Percentiles rank a stretch among this genome's conserved stretches.
Conservation (phyloP, 2,888 invertebrate species). For the Tipula vernalis region DNA sequence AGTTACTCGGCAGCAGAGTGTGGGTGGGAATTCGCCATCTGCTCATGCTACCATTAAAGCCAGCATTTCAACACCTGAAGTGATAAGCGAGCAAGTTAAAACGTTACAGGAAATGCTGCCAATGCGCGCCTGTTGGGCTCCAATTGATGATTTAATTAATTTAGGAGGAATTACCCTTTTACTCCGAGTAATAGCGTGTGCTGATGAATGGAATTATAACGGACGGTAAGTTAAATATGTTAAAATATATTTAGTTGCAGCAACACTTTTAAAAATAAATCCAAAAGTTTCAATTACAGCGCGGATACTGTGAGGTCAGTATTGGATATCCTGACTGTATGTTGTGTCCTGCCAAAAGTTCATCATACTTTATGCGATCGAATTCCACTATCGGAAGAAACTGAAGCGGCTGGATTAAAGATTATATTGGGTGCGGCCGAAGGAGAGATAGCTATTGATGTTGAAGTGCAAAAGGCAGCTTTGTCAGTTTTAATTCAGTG, state of each 20-base stretch:
- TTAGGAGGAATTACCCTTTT: constrained; percentile 73
- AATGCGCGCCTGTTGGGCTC: constrained; percentile 69
- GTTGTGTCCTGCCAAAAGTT: constrained; percentile 76
- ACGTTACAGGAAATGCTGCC: constrained; percentile 63
- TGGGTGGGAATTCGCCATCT: constrained; percentile 26
- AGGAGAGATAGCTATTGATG: constrained; percentile 79
- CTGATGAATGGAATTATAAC: constrained; percentile 85
- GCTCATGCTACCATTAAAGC: constrained; percentile 39
- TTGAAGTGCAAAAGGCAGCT: constrained; percentile 86
- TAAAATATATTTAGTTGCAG: not conserved
- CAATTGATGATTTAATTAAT: constrained; percentile 75
- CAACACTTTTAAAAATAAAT: not conserved
- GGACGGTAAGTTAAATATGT: constrained; percentile 44
- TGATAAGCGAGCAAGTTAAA: constrained; percentile 77
- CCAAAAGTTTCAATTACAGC: constrained; percentile 31
- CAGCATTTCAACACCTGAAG: constrained; percentile 57
- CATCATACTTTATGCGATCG: constrained; percentile 61
- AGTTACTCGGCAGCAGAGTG: constrained; percentile 45
- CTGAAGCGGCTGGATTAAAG: constrained; percentile 64
- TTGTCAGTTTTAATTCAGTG: constrained; percentile 85
- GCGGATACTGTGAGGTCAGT: constrained; percentile 72
- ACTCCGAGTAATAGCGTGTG: constrained; percentile 74
- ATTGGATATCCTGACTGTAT: constrained; percentile 79
- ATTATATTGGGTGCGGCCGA: constrained; percentile 78
- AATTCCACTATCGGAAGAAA: constrained; percentile 64